Conservation (phyloP, 1,140 invertebrate genomes). For the Cyphomyrmex costatus region DNA sequence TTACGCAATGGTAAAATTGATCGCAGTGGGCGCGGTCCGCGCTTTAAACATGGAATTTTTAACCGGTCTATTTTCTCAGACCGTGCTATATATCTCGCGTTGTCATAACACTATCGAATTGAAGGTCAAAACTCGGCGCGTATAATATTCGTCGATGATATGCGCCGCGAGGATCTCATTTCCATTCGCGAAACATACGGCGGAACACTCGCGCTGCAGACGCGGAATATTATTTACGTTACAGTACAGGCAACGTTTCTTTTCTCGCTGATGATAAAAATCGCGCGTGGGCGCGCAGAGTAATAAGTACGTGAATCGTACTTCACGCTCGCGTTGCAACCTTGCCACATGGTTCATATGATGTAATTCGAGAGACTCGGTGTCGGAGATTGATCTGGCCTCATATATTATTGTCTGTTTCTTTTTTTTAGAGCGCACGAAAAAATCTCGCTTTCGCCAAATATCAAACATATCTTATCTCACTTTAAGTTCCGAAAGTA, state of each 20-base stretch:
- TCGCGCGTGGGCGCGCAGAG: conserved; percentile 3
- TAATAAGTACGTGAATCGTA: background rate
- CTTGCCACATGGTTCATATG: conserved; percentile 16
- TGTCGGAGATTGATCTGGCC: background rate
- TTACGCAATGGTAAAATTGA: conserved; percentile 31
- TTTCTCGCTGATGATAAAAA: conserved; percentile 35
- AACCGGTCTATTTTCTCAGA: conserved; percentile 20
- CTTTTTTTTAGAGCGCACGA: no score
- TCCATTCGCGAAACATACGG: background rate
- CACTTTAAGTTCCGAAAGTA: no score
- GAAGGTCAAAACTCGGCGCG: conserved; percentile 19
- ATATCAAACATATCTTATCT: no score
- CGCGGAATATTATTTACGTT: conserved; percentile 32
- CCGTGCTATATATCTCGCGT: background rate
- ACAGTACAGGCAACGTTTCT: conserved; percentile 9
- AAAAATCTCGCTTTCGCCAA: no score
- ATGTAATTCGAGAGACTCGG: conserved; percentile 9
- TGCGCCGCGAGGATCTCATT: conserved; percentile 9
- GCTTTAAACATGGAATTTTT: background rate
- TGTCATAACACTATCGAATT: conserved; percentile 1
- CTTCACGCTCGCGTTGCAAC: conserved; percentile 18
- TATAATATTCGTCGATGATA: conserved; percentile 2
- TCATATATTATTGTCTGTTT: no score
- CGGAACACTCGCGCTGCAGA: background rate
- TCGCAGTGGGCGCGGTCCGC: background rate